Conservation (phyloP, 2,888 invertebrate genomes). For the Hedya salicella region DNA sequence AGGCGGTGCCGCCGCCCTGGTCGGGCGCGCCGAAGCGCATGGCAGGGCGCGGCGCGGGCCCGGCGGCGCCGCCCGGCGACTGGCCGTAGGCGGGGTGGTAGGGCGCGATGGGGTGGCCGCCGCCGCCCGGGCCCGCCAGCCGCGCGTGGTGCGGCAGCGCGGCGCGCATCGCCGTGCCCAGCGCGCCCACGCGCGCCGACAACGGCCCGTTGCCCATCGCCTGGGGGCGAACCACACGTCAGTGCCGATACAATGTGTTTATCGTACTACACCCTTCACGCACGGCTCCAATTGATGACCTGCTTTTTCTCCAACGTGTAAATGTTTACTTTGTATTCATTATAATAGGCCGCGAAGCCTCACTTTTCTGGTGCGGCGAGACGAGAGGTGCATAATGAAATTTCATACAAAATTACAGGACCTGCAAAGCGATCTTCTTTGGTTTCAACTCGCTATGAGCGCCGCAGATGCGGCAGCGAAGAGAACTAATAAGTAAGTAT, state of each 20-base stretch:
- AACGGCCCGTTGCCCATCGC: constrained; percentile 92
- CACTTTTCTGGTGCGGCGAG: too few species aligned
- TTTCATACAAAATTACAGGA: too few species aligned
- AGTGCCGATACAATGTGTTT: not conserved
- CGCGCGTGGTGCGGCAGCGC: constrained; percentile 86
- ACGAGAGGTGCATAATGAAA: too few species aligned
- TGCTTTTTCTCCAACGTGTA: too few species aligned
- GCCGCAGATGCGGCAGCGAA: too few species aligned
- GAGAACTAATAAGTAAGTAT: too few species aligned
- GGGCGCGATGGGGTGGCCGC: constrained; percentile 84
- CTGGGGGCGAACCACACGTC: constrained; percentile 55
- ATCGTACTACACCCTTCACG: too few species aligned
- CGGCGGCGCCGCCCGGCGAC: constrained; percentile 75
- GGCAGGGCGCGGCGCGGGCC: constrained; percentile 69
- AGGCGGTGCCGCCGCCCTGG: constrained; percentile 87
- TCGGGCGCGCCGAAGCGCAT: constrained; percentile 82
- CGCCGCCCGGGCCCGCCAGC: constrained; percentile 75
- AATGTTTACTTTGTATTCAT: too few species aligned
- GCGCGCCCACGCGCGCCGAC: constrained; percentile 83
- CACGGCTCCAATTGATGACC: too few species aligned
- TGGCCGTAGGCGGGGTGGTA: constrained; percentile 85
- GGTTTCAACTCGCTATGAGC: too few species aligned
- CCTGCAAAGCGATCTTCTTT: too few species aligned
- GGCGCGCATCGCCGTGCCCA: constrained; percentile 83
- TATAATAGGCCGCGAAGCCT: too few species aligned